Percentiles rank a stretch among this genome's conserved stretches.
Evolutionary conservation across 2,797 vertebrate species (phyloP).

Genomic region (Scleropages formosus): DNA sequence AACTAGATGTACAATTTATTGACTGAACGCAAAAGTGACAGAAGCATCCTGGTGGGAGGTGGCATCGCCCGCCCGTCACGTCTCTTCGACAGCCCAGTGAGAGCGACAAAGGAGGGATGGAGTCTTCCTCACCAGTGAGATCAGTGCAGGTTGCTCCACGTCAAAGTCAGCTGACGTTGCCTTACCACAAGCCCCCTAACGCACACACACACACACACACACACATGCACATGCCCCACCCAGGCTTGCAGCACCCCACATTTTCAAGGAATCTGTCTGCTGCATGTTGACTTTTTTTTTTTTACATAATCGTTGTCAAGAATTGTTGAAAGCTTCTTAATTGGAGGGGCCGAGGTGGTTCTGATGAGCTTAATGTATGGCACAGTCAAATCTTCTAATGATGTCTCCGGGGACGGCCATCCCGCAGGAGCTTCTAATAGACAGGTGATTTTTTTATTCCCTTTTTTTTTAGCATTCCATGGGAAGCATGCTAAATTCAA

Average conservation of each 20-base stretch:
- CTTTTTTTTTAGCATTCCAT: background rate
- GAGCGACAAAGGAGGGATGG: constrained; percentile 24
- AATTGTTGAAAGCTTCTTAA: constrained; percentile 34
- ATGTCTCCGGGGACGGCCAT: constrained; percentile 29
- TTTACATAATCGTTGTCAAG: constrained; percentile 27
- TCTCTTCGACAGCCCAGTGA: constrained; percentile 26
- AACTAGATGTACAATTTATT: constrained; percentile 33
- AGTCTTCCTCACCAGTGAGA: constrained; percentile 15
- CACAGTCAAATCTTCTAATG: constrained; percentile 34
- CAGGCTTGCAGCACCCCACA: background rate
- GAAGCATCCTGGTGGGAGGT: constrained; percentile 28
- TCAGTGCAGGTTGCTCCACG: constrained; percentile 13
- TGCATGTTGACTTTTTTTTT: constrained; percentile 27
- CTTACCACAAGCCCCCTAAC: background rate
- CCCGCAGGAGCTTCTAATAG: constrained; percentile 27
- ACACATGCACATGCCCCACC: background rate
- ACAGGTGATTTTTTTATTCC: constrained; percentile 30
- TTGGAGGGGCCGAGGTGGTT: constrained; percentile 27
- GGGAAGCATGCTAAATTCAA: constrained; percentile 31
- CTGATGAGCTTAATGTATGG: constrained; percentile 35
- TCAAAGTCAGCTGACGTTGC: constrained; percentile 15
- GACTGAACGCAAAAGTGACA: constrained; percentile 29
- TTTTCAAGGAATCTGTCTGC: constrained; percentile 20
- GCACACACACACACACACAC: background rate
- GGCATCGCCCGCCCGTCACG: constrained; percentile 24